Evolutionary conservation across 1,140 invertebrate species (phyloP), one percentile per base, ranked within the genome.

Genomic region (Drosophila albomicans): DNA sequence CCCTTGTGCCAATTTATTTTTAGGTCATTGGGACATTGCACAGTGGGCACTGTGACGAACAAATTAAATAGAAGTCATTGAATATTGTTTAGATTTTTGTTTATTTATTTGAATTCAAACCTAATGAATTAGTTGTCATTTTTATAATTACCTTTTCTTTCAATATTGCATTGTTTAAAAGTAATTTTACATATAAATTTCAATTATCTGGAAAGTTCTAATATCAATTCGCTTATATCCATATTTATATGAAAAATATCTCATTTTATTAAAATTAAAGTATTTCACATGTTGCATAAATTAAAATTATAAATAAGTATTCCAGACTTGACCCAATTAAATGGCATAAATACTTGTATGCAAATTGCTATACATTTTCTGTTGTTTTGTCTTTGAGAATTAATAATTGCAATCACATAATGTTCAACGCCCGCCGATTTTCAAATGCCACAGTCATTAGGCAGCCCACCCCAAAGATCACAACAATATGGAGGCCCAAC

Each of bases 371-470:
- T 35, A 3, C 13, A 20, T 25, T 38, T 52, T 8, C 1, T 7
- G 6, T 6, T 43, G 35, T 30, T 28, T 30, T 15, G 4, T 4
- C 6, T 30, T 52, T 13, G 52, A 57, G 13, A 38, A 57, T 56
- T 62, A 61, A 62, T 61, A 84, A 85, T 85, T 85, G 82, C 78
- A 85, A 71, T 85, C 82, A 70, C 68, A 81, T 81, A 78, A 69
- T 76, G 65, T 62, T 71, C 20, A 59, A 59, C 49, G 77, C 59
- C 77, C 62, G 49, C 56, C 11, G 65, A 25, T 25, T 25, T 25
- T 25, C 16, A 67, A 75, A 78, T 76, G 80, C 79, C 81, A 75
- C 58, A 78, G 82, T 85, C 81, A 86, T 85, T 85, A 85, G 82
- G 46, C 62, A 78, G 28, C 16, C 63, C 16, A 38, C 49, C 35